Evolutionary conservation across 1,140 invertebrate species (phyloP).

Genomic region (Telenomus remus): DNA sequence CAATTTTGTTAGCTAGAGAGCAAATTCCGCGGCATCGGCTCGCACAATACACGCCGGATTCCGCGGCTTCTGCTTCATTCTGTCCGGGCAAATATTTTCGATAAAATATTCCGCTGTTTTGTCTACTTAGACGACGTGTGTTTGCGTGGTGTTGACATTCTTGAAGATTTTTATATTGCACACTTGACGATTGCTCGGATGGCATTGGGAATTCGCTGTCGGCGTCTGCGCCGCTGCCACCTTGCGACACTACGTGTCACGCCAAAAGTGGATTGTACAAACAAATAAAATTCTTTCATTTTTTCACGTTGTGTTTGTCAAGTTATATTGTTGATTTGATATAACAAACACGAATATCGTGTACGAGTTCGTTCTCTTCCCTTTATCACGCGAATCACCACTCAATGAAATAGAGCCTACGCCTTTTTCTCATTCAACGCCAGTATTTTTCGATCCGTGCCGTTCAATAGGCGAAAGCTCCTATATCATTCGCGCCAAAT

Average conservation of each 20-base stretch:
- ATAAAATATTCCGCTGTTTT: constrained; percentile 65
- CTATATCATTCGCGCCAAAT: not conserved
- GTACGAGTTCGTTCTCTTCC: constrained; percentile 12
- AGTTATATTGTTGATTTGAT: constrained; percentile 49
- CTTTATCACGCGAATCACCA: constrained; percentile 24
- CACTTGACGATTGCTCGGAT: constrained; percentile 56
- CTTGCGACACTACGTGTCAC: constrained; percentile 49
- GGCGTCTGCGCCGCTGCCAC: constrained; percentile 31
- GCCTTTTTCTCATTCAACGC: constrained; percentile 7
- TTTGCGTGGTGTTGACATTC: constrained; percentile 49
- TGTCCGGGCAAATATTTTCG: constrained; percentile 59
- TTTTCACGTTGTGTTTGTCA: constrained; percentile 42
- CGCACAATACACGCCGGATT: constrained; percentile 47
- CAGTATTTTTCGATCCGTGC: constrained; percentile 1
- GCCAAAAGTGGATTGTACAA: constrained; percentile 44
- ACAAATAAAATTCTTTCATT: constrained; percentile 58
- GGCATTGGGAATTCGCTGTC: constrained; percentile 47
- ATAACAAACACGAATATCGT: constrained; percentile 45
- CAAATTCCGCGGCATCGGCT: constrained; percentile 57
- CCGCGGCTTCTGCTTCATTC: constrained; percentile 21
- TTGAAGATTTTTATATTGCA: constrained; percentile 57
- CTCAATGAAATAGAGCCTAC: constrained; percentile 26
- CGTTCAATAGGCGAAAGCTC: constrained; percentile 1
- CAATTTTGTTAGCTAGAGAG: constrained; percentile 22
- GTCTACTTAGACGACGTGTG: constrained; percentile 42